phyloP scores from a whole-genome alignment of 2,797 vertebrate species.

The Danio kyathit region DNA sequence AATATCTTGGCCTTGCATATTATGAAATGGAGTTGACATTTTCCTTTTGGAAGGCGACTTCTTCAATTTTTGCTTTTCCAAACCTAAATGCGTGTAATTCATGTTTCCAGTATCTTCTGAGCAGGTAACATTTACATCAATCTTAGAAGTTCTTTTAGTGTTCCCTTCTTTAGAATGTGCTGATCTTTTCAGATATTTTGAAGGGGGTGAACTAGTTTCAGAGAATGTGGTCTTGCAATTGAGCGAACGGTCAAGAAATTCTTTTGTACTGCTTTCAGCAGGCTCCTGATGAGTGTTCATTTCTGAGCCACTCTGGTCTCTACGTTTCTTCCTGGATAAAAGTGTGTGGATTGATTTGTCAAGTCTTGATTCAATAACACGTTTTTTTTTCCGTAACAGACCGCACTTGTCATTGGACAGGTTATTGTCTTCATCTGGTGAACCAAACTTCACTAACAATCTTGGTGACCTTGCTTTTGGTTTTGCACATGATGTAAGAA shows the following conservation, averaged over 20 bases:
- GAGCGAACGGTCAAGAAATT: conserved; percentile 68
- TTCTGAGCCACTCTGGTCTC: conserved; percentile 80
- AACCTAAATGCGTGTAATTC: conserved; percentile 70
- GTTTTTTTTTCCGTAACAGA: conserved; percentile 86
- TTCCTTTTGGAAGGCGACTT: conserved; percentile 83
- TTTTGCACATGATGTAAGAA: conserved; percentile 64
- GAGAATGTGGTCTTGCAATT: conserved; percentile 18
- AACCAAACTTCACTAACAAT: conserved; percentile 71
- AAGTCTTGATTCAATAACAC: conserved; percentile 76
- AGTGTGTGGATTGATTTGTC: conserved; percentile 87
- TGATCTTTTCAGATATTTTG: conserved; percentile 41
- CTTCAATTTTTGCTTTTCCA: conserved; percentile 75
- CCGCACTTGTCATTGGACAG: conserved; percentile 83
- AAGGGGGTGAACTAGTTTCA: background rate
- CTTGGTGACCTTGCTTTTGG: conserved; percentile 70
- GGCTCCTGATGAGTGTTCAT: conserved; percentile 71
- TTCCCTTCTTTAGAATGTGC: conserved; percentile 22
- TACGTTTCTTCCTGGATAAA: conserved; percentile 81
- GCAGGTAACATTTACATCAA: conserved; percentile 6
- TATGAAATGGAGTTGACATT: conserved; percentile 89
- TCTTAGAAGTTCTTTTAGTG: conserved; percentile 20
- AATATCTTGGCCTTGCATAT: conserved; percentile 93
- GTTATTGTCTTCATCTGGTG: conserved; percentile 65
- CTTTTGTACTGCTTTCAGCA: conserved; percentile 79
- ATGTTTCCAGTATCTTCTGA: conserved; percentile 29